phyloP scores from a whole-genome alignment of 1,140 invertebrate genomes.

The Achatina immaculata region DNA sequence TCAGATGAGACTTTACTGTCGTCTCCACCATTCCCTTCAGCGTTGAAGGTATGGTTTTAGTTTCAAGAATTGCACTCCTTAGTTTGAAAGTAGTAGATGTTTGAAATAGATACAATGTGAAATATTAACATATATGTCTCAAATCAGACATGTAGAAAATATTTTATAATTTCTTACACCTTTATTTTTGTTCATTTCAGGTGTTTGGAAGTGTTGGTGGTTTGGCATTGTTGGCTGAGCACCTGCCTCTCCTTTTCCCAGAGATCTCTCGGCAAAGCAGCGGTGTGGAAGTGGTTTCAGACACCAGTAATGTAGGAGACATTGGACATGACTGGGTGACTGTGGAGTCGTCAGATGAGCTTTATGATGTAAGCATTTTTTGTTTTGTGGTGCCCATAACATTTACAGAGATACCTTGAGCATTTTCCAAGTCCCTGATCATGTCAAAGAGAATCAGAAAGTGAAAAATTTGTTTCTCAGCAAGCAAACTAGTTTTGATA shows the following conservation, averaged over 20 bases:
- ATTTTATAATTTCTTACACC: too few relatives aligned
- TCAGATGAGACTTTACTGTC: slow-evolving; percentile 54
- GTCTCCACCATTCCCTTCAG: slow-evolving; percentile 74
- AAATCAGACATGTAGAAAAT: too few relatives aligned
- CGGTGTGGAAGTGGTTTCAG: slow-evolving; percentile 51
- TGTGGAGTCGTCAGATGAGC: slow-evolving; percentile 77
- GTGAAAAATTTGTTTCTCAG: too few relatives aligned
- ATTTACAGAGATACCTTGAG: slow-evolving; percentile 1
- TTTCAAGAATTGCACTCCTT: too few relatives aligned
- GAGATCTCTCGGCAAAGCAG: slow-evolving; percentile 75
- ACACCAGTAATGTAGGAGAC: slow-evolving; percentile 51
- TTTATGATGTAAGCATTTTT: slow-evolving; percentile 76
- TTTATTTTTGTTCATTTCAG: slow-evolving; percentile 68
- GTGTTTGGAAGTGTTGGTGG: slow-evolving; percentile 88
- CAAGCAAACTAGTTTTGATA: too few relatives aligned
- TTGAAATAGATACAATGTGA: too few relatives aligned
- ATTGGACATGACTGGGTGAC: slow-evolving; percentile 84
- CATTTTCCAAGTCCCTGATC: too few relatives aligned
- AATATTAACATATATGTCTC: too few relatives aligned
- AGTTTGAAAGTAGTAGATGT: too few relatives aligned
- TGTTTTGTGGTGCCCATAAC: neutral
- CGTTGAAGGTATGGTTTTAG: slow-evolving; percentile 71
- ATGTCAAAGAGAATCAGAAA: neutral
- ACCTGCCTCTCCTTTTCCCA: slow-evolving; percentile 88
- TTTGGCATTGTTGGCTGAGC: slow-evolving; percentile 86